Evolutionary conservation across 2,113 vertebrate species (phyloP).

Genomic region (Pithys albifrons): DNA sequence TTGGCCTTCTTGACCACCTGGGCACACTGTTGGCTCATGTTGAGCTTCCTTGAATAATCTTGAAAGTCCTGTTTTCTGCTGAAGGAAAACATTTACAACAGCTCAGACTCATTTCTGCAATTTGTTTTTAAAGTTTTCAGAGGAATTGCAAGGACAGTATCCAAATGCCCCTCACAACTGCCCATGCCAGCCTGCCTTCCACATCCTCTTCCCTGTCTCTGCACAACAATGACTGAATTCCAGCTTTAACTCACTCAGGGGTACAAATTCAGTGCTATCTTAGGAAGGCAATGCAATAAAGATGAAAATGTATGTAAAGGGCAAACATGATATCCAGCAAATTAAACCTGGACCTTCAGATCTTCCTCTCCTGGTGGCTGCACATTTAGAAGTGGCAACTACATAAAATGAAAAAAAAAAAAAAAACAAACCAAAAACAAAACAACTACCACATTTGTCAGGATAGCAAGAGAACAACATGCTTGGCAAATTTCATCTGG

Average conservation of each 20-base stretch:
- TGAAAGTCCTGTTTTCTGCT: not conserved
- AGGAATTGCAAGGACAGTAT: not conserved
- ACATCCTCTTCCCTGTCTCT: not conserved
- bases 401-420: not conserved
- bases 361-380: not conserved
- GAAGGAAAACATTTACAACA: not conserved
- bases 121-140: not conserved
- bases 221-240: not conserved
- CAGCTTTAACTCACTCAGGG: not conserved
- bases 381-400: not conserved
- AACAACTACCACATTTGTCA: not conserved
- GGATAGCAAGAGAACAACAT: not conserved
- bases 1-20: too few relatives aligned
- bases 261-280: not conserved
- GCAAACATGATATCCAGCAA: not conserved
- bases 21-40: too few relatives aligned
- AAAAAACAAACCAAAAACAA: not conserved
- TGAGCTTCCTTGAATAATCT: not conserved
- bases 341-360: not conserved
- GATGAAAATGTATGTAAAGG: not conserved
- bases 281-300: not conserved
- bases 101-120: not conserved
- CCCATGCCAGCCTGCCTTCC: not conserved
- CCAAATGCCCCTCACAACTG: fast-evolving
- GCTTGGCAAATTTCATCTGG: not conserved